Evolutionary conservation across 2,797 vertebrate species (phyloP), one percentile per base, ranked within the genome.

Genomic region (Hoplostethus mediterraneus): DNA sequence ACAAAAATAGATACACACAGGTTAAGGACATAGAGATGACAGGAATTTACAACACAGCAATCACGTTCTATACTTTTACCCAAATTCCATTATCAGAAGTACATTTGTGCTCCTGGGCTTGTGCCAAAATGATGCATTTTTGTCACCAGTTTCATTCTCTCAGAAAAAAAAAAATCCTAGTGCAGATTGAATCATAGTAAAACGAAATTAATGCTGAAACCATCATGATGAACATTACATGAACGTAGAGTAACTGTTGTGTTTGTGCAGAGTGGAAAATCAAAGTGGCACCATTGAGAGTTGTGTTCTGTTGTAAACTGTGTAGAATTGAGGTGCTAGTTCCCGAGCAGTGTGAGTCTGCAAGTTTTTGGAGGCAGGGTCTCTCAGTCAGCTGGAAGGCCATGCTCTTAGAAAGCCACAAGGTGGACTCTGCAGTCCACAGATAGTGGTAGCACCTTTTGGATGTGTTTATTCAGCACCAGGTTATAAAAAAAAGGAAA

Each of bases 1-100:
- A 90, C 81, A 93, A 90, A 93, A 94, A 93, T 88, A 90, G 82
- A 90, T 92, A 95, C 92, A 93, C 91, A 94, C 88, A 94, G 83
- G 85, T 90, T 91, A 90, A 93, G 77, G 92, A 94, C 94, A 94
- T 91, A 92, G 93, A 93, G 88, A 93, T 94, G 93, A 94, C 92
- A 93, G 89, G 86, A 94, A 93, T 92, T 91, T 94, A 94, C 92
- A 93, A 93, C 92, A 95, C 93, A 92, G 90, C 89, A 92, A 94
- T 90, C 92, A 94, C 92, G 63, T 94, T 94, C 89, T 92, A 91
- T 87, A 89, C 67, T 87, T 74, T 87, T 79, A 84, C 70, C 77
- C 85, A 81, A 81, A 89, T 89, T 89, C 86, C 81, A 84, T 84
- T 86, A 82, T 86, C 85, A 91, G 88, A 90, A 91, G 87, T 86